Evolutionary conservation across 1,140 invertebrate species (phyloP), one percentile per base, ranked within the genome.

Genomic region (Trichonephila inaurata): DNA sequence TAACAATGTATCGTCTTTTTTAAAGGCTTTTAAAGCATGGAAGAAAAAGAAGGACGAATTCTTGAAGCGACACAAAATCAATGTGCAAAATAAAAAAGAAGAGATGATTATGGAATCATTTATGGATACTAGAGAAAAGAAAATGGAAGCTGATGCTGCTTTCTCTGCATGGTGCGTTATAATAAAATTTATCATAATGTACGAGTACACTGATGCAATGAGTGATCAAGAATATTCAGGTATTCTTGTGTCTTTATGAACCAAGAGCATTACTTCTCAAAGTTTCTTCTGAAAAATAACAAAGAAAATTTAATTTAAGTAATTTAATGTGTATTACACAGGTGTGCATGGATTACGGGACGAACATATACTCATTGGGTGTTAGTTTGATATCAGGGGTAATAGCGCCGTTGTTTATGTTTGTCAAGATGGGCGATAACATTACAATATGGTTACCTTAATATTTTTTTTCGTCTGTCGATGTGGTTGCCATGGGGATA

Each of bases 101-200:
- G 28, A 77, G 16, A 16, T 33, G 12, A 24, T 14, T 72, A 24
- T 72, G 28, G 69, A 24, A 77, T 77, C 72, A 77, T 33, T 77
- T 18, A 77, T 77, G 72, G 28, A 77, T 6, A 18, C 40, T 12
- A 77, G 33, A 33, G 72, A 77, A 18, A 77, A 40, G 33, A 77
- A 77, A 33, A 40, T 77, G 72, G 72, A 77, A 33, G 72, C 72
- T 77, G 72, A 77, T 33, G 72, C 72, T 18, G 72, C 72, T 40
- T 77, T 77, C 28, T 33, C 28, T 77, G 72, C 72, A 33, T 77
- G 72, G 72, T 77, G 33, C 16, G 72, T 19, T 33, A 40, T 40
- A 40, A 40, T 14, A 24, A 28, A 24, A 69, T 3, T 28, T 69
- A n/a, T 33, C 14, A 77, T 18, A 40, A 33, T 77, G 4, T 77